A percentile compares a stretch with the other conserved stretches of the same genome.
Evolutionary conservation across 1,140 invertebrate genomes (phyloP).

Genomic region (Whitmania pigra): DNA sequence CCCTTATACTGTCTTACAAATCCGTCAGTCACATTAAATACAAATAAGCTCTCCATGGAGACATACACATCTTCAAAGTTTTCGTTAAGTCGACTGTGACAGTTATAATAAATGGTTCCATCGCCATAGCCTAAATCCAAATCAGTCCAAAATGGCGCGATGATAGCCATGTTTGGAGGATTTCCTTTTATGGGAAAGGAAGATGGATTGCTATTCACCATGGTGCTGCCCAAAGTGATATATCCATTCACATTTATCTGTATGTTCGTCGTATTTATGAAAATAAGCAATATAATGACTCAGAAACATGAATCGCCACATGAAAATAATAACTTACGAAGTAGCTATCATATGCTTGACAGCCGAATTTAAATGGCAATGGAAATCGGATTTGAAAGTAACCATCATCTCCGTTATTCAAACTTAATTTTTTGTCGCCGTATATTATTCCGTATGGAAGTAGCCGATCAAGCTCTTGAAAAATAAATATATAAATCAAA

Average conservation of each 20-base stretch:
- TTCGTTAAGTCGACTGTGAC: conserved; percentile 7
- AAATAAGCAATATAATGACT: not conserved
- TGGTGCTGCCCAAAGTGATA: not conserved
- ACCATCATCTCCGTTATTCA: not conserved
- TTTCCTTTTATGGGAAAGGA: not conserved
- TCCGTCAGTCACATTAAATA: not conserved
- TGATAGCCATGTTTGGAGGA: not conserved
- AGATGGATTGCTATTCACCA: too few species aligned
- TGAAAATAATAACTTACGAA: conserved; percentile 12
- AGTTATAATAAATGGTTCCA: conserved; percentile 9
- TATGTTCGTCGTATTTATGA: not conserved
- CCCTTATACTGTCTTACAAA: conserved; percentile 3
- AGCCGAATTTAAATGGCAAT: conserved; percentile 6
- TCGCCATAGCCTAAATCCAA: conserved; percentile 2
- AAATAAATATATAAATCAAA: not conserved
- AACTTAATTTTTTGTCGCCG: not conserved
- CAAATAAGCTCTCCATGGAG: not conserved
- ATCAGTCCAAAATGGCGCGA: conserved; percentile 11
- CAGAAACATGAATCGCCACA: too few species aligned
- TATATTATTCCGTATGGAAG: not conserved
- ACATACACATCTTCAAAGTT: not conserved
- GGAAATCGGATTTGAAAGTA: conserved; percentile 1
- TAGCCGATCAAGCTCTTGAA: not conserved
- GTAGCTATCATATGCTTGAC: conserved; percentile 1
- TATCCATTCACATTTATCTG: conserved; percentile 13